A percentile compares a stretch with the other conserved stretches of the same genome.
Evolutionary conservation across 2,113 vertebrate species (phyloP).

Genomic region (Nibea coibor): DNA sequence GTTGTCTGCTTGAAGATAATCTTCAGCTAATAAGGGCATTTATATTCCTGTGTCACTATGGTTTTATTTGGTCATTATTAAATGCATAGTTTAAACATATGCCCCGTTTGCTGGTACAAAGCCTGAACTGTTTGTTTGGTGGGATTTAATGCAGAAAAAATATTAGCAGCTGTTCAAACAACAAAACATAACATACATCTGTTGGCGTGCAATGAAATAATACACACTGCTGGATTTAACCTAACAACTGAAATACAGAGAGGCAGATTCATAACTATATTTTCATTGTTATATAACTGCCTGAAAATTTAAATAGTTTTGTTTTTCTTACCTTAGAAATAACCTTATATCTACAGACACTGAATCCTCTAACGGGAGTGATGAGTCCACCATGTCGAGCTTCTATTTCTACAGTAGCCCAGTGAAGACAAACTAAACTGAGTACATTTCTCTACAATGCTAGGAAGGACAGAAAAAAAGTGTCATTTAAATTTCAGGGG

Average conservation of each 20-base stretch:
- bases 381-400: too few species aligned
- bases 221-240: not conserved
- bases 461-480: too few species aligned
- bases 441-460: too few species aligned
- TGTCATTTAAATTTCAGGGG: too few species aligned
- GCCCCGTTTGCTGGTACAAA: constrained; percentile 8
- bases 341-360: too few species aligned
- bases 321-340: too few species aligned
- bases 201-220: not conserved
- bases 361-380: too few species aligned
- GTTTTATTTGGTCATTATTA: constrained; percentile 59
- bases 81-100: constrained; percentile 56
- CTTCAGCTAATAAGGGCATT: constrained; percentile 68
- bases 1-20: constrained; percentile 67
- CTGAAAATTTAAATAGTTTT: too few species aligned
- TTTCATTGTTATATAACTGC: too few species aligned
- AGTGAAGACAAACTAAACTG: too few species aligned
- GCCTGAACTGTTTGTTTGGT: constrained; percentile 19
- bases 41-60: constrained; percentile 61
- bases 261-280: too few species aligned
- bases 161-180: not conserved
- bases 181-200: constrained; percentile 23
- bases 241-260: constrained; percentile 6
- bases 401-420: too few species aligned
- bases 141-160: constrained; percentile 39